These are phyloP conservation scores for Dicerorhinus sumatrensis DNA, from an alignment of 2,113 vertebrate species.

Conservation along the genomic window DNA sequence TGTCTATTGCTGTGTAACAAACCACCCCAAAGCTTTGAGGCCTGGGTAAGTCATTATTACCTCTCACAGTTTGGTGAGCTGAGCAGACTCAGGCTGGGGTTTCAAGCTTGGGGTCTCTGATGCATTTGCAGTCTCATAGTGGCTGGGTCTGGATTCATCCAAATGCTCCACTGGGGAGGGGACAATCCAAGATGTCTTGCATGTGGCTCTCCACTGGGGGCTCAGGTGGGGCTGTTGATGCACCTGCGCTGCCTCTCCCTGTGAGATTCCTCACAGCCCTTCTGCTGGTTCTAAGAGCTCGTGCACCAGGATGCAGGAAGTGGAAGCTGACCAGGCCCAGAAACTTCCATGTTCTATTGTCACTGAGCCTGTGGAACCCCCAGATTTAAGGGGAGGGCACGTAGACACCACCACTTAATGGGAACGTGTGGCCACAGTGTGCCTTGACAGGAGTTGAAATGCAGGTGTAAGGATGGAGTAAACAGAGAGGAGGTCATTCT, in stretches of 20 bases:
- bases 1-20: not conserved
- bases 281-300: rapidly evolving
- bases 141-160: not conserved
- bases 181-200: rapidly evolving
- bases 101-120: not conserved
- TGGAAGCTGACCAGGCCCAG: no score
- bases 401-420: no score
- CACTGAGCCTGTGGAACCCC: not conserved
- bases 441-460: rapidly evolving
- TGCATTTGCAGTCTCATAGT: no score
- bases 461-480: not conserved
- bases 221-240: no score
- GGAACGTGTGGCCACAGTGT: rapidly evolving
- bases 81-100: no score
- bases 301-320: not conserved
- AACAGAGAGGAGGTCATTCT: rapidly evolving
- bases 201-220: not conserved
- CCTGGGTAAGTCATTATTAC: no score
- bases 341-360: rapidly evolving
- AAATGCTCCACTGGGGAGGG: rapidly evolving
- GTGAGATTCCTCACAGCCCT: rapidly evolving
- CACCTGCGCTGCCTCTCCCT: no score
- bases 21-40: rapidly evolving
- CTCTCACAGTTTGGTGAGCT: no score
- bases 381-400: not conserved